Percentiles rank a stretch among this genome's conserved stretches.
Evolutionary conservation across 1,140 invertebrate species (phyloP).

Genomic region (Tetragonula clypearis): DNA sequence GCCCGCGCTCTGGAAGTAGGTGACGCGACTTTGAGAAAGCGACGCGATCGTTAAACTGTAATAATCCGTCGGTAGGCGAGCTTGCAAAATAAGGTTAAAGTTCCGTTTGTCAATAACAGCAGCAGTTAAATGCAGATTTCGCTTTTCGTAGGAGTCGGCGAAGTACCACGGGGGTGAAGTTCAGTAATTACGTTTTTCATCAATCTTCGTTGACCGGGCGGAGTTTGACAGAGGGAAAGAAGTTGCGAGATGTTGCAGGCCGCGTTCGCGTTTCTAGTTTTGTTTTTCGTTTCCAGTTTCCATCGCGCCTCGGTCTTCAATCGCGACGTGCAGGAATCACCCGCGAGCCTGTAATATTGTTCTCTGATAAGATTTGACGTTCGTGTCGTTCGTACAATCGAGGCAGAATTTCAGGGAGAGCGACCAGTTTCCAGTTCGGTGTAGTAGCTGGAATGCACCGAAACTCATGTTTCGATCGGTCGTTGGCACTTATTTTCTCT

Average conservation of each 20-base stretch:
- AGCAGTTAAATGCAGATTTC: conserved; percentile 37
- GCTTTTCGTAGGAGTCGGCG: neutral
- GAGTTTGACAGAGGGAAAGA: conserved; percentile 19
- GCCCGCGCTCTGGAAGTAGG: no score
- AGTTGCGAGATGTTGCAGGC: conserved; percentile 22
- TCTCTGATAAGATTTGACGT: conserved; percentile 30
- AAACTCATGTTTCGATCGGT: no score
- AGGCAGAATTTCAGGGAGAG: neutral
- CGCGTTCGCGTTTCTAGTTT: neutral
- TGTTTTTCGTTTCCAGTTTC: conserved; percentile 1
- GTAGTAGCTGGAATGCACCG: no score
- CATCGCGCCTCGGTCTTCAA: neutral
- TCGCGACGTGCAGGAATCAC: conserved; percentile 34
- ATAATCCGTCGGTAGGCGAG: neutral
- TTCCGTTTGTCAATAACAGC: conserved; percentile 20
- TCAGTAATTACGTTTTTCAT: conserved; percentile 62
- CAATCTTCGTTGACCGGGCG: conserved; percentile 53
- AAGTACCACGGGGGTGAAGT: conserved; percentile 26
- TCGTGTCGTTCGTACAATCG: conserved; percentile 16
- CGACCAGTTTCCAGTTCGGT: no score
- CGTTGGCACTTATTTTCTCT: no score
- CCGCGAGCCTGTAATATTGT: conserved; percentile 26
- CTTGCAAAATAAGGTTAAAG: neutral
- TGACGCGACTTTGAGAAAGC: neutral
- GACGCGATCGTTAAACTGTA: neutral